These are phyloP conservation scores for Chironex yamaguchii DNA, from an alignment of 30 jellyfish, hydroid and myxozoan species.

Conservation along the genomic window DNA sequence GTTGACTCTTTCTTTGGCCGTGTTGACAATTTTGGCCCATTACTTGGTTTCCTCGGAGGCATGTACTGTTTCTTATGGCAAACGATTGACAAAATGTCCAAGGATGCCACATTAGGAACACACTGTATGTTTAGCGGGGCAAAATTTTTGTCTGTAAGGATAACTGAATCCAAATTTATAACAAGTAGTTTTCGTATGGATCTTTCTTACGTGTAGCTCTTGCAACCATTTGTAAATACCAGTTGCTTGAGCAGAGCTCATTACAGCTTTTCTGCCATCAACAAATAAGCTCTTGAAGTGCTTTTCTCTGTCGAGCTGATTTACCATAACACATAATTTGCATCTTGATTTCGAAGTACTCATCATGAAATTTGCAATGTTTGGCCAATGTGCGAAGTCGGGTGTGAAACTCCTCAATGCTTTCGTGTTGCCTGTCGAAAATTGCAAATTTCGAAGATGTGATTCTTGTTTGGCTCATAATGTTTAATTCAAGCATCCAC, in stretches of 20 bases:
- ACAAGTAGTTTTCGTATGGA: slow-evolving; percentile 28
- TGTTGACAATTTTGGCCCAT: slow-evolving; percentile 24
- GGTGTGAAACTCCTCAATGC: slow-evolving; percentile 44
- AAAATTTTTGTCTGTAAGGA: slow-evolving; percentile 43
- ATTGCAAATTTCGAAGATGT: slow-evolving; percentile 8
- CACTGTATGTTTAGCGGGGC: slow-evolving; percentile 57
- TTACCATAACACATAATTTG: slow-evolving; percentile 49
- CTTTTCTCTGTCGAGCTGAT: slow-evolving; percentile 55
- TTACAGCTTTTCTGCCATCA: slow-evolving; percentile 60
- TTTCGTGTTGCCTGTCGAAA: slow-evolving; percentile 41
- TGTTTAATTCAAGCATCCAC: slow-evolving; percentile 27
- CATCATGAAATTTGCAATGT: slow-evolving; percentile 50
- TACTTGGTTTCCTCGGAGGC: slow-evolving; percentile 41
- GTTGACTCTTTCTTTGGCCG: slow-evolving; percentile 32
- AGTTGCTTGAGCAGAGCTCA: slow-evolving; percentile 70
- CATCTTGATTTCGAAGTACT: slow-evolving; percentile 43
- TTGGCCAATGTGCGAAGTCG: slow-evolving; percentile 27
- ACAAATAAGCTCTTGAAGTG: slow-evolving; percentile 41
- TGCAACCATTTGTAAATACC: slow-evolving; percentile 61
- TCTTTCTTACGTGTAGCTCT: too few relatives aligned
- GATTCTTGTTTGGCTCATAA: slow-evolving; percentile 18
- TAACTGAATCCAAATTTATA: slow-evolving; percentile 52
- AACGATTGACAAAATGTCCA: too few relatives aligned
- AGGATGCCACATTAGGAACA: neutral
- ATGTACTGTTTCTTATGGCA: slow-evolving; percentile 2